Conservation (phyloP, 2,797 vertebrate genomes). For the Mallotus villosus region DNA sequence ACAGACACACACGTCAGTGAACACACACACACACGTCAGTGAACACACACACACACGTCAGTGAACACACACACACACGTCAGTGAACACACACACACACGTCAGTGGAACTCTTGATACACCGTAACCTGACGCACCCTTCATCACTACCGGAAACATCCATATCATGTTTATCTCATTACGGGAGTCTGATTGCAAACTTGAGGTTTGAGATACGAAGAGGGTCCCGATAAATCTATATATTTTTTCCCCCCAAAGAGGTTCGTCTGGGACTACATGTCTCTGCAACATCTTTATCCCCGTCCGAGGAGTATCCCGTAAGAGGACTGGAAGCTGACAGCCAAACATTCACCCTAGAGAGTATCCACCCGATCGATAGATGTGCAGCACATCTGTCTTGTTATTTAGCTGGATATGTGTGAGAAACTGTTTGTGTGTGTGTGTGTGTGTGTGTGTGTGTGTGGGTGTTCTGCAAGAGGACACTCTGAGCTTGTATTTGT, state of each 20-base stretch:
- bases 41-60: slow-evolving; percentile 23
- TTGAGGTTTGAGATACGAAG: too few relatives aligned
- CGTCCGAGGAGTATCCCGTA: neutral
- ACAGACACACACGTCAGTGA: slow-evolving; percentile 25
- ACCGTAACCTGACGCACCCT: slow-evolving; percentile 14
- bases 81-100: slow-evolving; percentile 33
- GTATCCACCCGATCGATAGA: neutral
- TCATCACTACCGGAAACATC: neutral
- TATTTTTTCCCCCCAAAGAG: too few relatives aligned
- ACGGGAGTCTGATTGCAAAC: neutral
- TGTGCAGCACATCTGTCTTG: neutral
- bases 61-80: slow-evolving; percentile 9
- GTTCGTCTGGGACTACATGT: neutral
- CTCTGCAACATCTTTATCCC: neutral
- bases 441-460: slow-evolving; percentile 5
- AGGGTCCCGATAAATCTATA: neutral
- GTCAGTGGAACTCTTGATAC: slow-evolving; percentile 36
- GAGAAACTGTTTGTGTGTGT: neutral
- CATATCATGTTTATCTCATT: neutral
- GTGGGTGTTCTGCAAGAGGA: neutral
- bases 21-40: slow-evolving; percentile 23
- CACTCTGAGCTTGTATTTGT: too few relatives aligned
- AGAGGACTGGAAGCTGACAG: neutral
- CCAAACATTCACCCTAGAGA: neutral
- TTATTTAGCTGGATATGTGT: neutral